phyloP scores from a whole-genome alignment of 2,797 vertebrate species.

The Pantherophis vulpinus region DNA sequence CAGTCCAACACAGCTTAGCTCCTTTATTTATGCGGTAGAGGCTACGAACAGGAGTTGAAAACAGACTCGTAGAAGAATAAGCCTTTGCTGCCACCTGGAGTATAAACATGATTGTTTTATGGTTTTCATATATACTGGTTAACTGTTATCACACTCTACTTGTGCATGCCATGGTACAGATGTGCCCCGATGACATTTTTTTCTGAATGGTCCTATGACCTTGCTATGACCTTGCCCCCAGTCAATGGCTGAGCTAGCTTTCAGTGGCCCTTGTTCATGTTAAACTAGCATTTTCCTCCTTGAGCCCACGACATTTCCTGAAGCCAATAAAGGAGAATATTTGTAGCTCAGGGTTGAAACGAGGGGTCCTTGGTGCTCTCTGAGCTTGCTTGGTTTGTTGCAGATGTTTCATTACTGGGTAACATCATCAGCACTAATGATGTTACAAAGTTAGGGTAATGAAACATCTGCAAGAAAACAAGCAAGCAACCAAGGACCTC shows the following conservation, averaged over 20 bases:
- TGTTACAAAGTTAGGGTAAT: no score
- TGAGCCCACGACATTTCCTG: not conserved
- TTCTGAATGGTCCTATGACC: not conserved
- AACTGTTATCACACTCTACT: not conserved
- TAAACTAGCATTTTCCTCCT: not conserved
- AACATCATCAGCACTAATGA: no score
- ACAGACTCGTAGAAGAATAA: not conserved
- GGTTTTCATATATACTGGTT: not conserved
- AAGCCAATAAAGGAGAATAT: not conserved
- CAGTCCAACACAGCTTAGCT: not conserved
- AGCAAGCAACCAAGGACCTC: no score
- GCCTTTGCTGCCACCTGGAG: slow-evolving; percentile 28
- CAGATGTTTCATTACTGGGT: no score
- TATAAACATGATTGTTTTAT: not conserved
- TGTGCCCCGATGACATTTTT: not conserved
- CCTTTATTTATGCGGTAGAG: not conserved
- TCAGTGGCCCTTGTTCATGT: not conserved
- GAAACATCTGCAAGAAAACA: no score
- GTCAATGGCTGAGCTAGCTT: not conserved
- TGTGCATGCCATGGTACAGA: not conserved
- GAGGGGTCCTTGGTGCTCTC: no score
- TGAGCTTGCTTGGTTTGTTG: no score
- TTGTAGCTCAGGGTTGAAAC: no score
- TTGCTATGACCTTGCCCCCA: not conserved
- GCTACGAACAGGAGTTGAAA: no score